phyloP scores from a whole-genome alignment of 2,888 invertebrate species.

The Lepidonotus clava region DNA sequence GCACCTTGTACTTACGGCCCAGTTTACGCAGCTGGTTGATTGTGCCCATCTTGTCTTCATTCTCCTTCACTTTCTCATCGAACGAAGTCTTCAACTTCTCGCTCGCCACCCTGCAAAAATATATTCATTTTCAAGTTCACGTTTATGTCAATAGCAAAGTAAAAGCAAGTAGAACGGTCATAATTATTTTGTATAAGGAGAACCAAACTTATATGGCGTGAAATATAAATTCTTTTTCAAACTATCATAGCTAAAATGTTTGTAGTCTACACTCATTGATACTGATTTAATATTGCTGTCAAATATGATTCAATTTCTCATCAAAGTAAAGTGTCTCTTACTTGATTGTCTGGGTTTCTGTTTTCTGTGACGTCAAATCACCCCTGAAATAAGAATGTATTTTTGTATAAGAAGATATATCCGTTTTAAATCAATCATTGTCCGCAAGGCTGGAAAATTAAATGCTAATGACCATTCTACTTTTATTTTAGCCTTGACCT shows the following conservation, averaged over 20 bases:
- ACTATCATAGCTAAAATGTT: no score
- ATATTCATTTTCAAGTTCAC: background rate
- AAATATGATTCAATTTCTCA: no score
- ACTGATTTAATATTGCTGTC: no score
- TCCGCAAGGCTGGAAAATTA: no score
- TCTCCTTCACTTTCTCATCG: slow-evolving; percentile 18
- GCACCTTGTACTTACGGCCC: slow-evolving; percentile 94
- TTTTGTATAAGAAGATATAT: no score
- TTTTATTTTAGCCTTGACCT: no score
- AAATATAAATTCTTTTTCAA: no score
- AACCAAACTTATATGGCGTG: no score
- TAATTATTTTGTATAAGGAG: background rate
- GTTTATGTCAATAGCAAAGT: background rate
- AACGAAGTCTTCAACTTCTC: background rate
- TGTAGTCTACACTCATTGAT: no score
- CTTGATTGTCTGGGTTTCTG: background rate
- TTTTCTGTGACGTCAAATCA: slow-evolving; percentile 6
- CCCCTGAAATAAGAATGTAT: background rate
- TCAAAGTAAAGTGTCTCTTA: no score
- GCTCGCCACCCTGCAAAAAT: slow-evolving; percentile 30
- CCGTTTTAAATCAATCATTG: no score
- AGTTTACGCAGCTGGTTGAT: slow-evolving; percentile 86
- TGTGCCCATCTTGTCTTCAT: slow-evolving; percentile 61
- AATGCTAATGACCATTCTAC: no score
- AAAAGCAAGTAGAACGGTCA: background rate